Conservation (phyloP, 2,888 invertebrate genomes). For the Chymomyza fuscimana region DNA sequence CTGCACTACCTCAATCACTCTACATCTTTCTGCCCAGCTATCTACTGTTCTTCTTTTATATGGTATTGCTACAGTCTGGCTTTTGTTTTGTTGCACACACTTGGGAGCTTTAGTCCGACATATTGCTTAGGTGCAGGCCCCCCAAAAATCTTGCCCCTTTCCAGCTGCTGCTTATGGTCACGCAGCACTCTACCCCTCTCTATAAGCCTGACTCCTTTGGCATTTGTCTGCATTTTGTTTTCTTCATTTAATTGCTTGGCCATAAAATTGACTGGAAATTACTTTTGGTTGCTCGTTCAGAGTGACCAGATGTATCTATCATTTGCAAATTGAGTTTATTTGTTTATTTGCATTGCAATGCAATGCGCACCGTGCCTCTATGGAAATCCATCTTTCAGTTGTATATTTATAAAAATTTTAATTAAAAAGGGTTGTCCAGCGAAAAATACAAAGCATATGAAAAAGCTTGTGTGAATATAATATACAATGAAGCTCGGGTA, state of each 20-base stretch:
- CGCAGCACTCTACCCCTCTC: neutral
- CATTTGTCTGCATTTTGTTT: slow-evolving; percentile 1
- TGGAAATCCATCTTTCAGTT: neutral
- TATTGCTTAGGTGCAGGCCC: neutral
- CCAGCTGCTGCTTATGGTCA: too few species aligned
- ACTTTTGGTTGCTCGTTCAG: slow-evolving; percentile 19
- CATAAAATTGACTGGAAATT: slow-evolving; percentile 8
- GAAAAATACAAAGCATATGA: neutral
- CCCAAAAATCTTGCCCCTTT: neutral
- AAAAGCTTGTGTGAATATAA: neutral
- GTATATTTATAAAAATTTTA: slow-evolving; percentile 23
- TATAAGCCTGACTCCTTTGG: neutral
- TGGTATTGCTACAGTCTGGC: neutral
- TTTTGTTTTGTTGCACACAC: neutral
- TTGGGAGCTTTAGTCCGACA: neutral
- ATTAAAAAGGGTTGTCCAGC: slow-evolving; percentile 11
- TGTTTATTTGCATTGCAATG: slow-evolving; percentile 12
- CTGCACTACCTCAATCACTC: neutral
- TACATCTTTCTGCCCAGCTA: neutral
- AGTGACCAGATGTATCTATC: slow-evolving; percentile 21
- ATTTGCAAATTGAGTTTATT: slow-evolving; percentile 26
- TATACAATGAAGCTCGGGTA: too few species aligned
- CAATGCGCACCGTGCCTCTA: neutral
- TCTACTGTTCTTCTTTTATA: neutral
- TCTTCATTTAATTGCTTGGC: slow-evolving; percentile 12